Evolutionary conservation across 2,797 vertebrate species (phyloP), one percentile per base, ranked within the genome.

Genomic region (Siniperca undulata): DNA sequence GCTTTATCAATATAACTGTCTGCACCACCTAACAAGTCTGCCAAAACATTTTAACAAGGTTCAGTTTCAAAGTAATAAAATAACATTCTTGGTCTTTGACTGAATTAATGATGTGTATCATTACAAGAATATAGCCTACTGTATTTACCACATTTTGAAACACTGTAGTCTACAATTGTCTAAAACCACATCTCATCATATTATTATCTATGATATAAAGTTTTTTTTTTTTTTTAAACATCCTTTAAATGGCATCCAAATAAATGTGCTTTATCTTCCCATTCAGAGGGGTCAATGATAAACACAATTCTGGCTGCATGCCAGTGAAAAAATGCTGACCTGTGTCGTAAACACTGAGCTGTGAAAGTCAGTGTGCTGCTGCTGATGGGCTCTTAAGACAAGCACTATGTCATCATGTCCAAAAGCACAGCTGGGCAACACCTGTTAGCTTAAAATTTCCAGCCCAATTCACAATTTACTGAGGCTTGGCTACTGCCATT

Each of bases 281-380:
- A 78, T 81, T 82, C 71, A 72, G 62, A 76, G 50, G 74, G 83
- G 81, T 86, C 84, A 70, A 67, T 73, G 90, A 88, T 77, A 84
- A 91, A 86, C 81, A 84, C 76, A 83, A 74, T 74, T 38, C 79
- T 92, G 92, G 93, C 86, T 53, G 88, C 75, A 27, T 9, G 89
- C 89, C 88, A 90, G 70, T 70, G 81, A 84, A 84, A 89, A 93
- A 92, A 91, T 91, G 93, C 93, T 94, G 91, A 92, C 88, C 91
- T 78, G 89, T 74, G 89, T 91, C 84, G 77, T 94, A 93, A 94
- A 94, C 93, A 91, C 82, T 86, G 92, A 89, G 91, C 90, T 92
- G 95, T 93, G 93, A 94, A 94, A 94, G 91, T 94, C 92, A 86
- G 90, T 87, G 88, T 86, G 91, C 85, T 90, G 92, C 92, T 89